These are phyloP conservation scores for Yoshiicerus persimilis DNA, from an alignment of 1,140 invertebrate species.

Conservation along the genomic window DNA sequence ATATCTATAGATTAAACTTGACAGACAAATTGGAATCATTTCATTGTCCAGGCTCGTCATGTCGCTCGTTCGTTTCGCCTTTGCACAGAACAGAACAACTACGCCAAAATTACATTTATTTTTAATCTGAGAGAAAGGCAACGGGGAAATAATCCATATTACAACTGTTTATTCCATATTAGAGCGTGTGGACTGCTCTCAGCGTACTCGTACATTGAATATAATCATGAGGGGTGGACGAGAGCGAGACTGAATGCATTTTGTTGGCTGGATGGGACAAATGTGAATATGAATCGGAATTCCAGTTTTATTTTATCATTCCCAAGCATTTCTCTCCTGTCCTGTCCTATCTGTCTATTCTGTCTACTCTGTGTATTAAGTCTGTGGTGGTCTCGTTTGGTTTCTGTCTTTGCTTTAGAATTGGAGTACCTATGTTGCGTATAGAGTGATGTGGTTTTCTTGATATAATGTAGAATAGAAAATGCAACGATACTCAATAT, in stretches of 20 bases:
- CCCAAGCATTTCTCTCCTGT: background rate
- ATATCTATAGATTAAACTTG: background rate
- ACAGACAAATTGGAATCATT: background rate
- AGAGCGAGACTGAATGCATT: no score
- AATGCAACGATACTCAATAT: no score
- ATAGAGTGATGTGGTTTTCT: background rate
- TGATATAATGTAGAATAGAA: background rate
- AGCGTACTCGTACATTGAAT: no score
- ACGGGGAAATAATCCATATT: background rate
- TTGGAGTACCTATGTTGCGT: background rate
- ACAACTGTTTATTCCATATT: background rate
- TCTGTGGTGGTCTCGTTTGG: background rate
- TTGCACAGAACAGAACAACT: background rate
- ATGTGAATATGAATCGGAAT: background rate
- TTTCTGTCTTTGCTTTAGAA: background rate
- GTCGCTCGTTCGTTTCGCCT: background rate
- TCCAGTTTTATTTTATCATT: background rate
- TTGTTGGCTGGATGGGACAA: background rate
- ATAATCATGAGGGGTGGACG: background rate
- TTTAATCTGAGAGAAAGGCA: background rate
- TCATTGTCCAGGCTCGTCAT: background rate
- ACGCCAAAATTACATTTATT: slow-evolving; percentile 10
- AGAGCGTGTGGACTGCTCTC: no score
- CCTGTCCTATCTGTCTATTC: background rate
- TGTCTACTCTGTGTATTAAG: background rate